Conservation (phyloP, 23 tunicate genomes). For the Ciona savignyi region DNA sequence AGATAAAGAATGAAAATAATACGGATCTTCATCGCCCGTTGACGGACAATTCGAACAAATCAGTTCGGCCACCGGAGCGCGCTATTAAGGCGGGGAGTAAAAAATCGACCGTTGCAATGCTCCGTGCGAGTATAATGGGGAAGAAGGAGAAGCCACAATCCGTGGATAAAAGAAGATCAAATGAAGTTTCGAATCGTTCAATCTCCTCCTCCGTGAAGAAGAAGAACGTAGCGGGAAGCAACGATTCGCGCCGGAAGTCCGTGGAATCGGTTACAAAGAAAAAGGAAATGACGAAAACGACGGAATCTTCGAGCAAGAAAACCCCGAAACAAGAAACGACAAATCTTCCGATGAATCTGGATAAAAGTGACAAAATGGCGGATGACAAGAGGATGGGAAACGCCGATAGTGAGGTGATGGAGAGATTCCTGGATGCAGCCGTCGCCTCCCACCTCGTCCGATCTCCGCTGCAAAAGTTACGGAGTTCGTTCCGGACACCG, state of each 20-base stretch:
- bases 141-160: constrained; percentile 32
- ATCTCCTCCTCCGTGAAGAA: not conserved
- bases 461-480: constrained; percentile 41
- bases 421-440: constrained; percentile 29
- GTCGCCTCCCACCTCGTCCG: constrained; percentile 10
- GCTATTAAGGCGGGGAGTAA: constrained; percentile 10
- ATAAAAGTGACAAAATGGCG: not conserved
- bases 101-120: constrained; percentile 47
- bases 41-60: too few species aligned
- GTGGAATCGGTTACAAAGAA: not conserved
- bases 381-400: too few species aligned
- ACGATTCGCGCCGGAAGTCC: too few species aligned
- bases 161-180: not conserved
- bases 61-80: not conserved
- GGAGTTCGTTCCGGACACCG: constrained; percentile 43
- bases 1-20: too few species aligned
- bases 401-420: constrained; percentile 44
- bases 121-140: constrained; percentile 41
- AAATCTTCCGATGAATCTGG: constrained; percentile 11
- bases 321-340: constrained; percentile 7
- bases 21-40: too few species aligned
- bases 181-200: not conserved
- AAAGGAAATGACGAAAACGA: not conserved
- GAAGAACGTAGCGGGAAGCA: too few species aligned
- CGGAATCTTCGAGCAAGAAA: constrained; percentile 1